Base-by-base conservation (phyloP, 2,888 invertebrate genomes). In the Lasioglossum lativentre region DNA sequence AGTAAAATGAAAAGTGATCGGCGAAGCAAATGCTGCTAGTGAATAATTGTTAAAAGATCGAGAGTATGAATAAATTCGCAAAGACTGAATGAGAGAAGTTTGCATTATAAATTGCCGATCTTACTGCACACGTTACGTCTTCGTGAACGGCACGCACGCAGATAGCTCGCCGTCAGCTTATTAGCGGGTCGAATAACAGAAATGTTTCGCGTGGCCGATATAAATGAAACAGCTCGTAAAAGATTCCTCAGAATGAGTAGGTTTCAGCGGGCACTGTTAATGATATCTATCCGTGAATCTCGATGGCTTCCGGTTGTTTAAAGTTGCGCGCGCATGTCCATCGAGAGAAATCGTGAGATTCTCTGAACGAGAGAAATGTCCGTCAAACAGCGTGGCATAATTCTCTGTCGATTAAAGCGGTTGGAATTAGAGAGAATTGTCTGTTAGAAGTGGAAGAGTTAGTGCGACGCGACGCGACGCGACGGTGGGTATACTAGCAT, bases 401-500 rank as follows among this genome's bases (percentile, higher is more conserved):
- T 47, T 68, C 38, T 34, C 23, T 6, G 27, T 19, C 14, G 63
- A 42, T 45, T 72, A 30, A 47, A 68, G n/a, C 34, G 12, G 40
- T 19, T n/a, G 23, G 59, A 72, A 78, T 78, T 78, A 40, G 75
- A 70, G 72, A 34, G 78, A 70, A 27, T 38, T 19, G 82, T 30
- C 8, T 8, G 63, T 27, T 75, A 75, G 85, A 75, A 81, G 34
- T 72, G 72, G 59, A 27, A 63, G 30, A 63, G 19, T 52, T 45
- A 12, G 23, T 4, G 59, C 47, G 59, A n/a, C n/a, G n/a, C n/a
- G n/a, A n/a, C n/a, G n/a, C n/a, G n/a, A n/a, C n/a, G n/a, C n/a
- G n/a, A n/a, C 30, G 84, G 72, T 72, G 77, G 75, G 23, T 52
- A 52, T 34, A 19, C 56, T 66, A n/a, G 59, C 52, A 82, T 88